Evolutionary conservation across 92 coral and sea anemone genomes (phyloP), one percentile per base, ranked within the genome.

Genomic region (Paramuricea clavata): DNA sequence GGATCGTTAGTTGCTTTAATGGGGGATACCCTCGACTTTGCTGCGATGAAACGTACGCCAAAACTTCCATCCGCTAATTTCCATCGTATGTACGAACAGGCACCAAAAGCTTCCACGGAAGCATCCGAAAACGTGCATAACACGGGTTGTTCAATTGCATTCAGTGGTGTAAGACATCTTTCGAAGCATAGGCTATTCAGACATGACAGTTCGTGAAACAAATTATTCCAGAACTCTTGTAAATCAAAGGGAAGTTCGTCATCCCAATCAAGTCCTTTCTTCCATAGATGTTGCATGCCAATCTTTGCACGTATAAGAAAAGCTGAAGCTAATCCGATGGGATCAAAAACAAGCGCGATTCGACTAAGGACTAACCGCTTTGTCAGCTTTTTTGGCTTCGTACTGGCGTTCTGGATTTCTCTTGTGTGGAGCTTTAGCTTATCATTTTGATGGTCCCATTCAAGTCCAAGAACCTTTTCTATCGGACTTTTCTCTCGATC

Each of bases 81-180:
- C 85, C 88, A 85, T 39, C 88, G n/a, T n/a, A n/a, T n/a, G n/a
- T n/a, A n/a, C n/a, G 89, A 82, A 27, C 85, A 86, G 17, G 78
- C 49, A 5, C 89, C 89, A 32, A 86, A 86, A 28, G 89, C 78
- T 21, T 76, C 89, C 4, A 75, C 21, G 3, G 85, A 86, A 62
- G 89, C 83, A 75, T 75, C 74, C 32, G 89, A 34, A 60, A 75
- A 75, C 44, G 52, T 49, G 33, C 89, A 85, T 26, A 85, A 73
- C 35, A 75, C 57, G 30, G 81, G 81, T 11, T 54, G 57, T 60
- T 73, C 89, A 35, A 74, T 42, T 35, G 83, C 83, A 26, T 60
- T 16, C 13, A 54, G 30, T 27, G 87, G 69, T 13, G 81, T 52
- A 6, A 81, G 85, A 22, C 52, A 81, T 65, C 86, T 64, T 23